Evolutionary conservation across 1,140 invertebrate genomes (phyloP).

Genomic region (Venturia canescens): DNA sequence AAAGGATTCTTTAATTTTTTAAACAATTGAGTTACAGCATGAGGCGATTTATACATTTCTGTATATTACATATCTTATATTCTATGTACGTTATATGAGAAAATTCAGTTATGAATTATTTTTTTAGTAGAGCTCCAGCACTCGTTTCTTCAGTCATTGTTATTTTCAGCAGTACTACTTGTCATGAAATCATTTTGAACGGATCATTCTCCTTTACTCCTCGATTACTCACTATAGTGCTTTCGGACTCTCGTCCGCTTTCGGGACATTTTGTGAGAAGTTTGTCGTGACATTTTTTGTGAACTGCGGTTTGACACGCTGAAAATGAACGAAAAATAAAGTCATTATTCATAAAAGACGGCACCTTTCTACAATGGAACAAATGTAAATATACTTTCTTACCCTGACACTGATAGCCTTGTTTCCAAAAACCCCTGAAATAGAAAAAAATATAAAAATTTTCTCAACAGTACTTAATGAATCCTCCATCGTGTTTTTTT

Average conservation of each 20-base stretch:
- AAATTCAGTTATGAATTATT: no score
- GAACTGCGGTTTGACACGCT: constrained; percentile 97
- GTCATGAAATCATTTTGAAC: constrained; percentile 9
- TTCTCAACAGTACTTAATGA: not conserved
- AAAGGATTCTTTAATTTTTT: no score
- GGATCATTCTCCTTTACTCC: not conserved
- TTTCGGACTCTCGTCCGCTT: constrained; percentile 93
- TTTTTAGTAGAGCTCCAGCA: not conserved
- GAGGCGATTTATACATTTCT: no score
- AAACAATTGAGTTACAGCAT: no score
- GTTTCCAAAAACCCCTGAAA: constrained; percentile 93
- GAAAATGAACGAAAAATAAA: constrained; percentile 64
- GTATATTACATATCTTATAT: no score
- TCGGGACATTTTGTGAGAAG: constrained; percentile 96
- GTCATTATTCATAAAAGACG: constrained; percentile 49
- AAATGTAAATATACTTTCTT: constrained; percentile 57
- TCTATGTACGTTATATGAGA: no score
- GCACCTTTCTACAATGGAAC: constrained; percentile 19
- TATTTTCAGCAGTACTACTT: not conserved
- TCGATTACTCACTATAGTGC: constrained; percentile 89
- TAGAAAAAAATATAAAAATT: constrained; percentile 53
- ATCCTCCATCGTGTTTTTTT: no score
- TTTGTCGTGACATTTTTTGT: constrained; percentile 97
- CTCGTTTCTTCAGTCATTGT: not conserved
- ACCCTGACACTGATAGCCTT: constrained; percentile 98